A percentile compares a stretch with the other conserved stretches of the same genome.
Conservation (phyloP, 1,140 invertebrate genomes). For the Carposina sasakii region DNA sequence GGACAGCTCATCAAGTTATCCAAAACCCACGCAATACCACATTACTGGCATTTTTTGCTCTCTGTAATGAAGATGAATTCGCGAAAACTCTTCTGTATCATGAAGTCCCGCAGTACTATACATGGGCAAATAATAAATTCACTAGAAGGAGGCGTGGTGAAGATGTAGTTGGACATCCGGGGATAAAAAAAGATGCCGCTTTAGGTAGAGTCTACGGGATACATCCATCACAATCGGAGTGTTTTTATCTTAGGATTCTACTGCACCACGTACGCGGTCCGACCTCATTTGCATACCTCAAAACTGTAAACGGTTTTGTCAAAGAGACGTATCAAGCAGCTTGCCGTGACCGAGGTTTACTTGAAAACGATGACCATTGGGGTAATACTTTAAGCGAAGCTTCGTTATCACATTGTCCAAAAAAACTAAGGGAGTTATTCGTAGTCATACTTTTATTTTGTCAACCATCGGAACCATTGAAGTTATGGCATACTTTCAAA, state of each 20-base stretch:
- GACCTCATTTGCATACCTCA: conserved; percentile 20
- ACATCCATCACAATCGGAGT: too few species aligned
- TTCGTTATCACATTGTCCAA: conserved; percentile 13
- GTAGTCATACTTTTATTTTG: conserved; percentile 24
- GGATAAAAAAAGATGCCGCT: conserved; percentile 21
- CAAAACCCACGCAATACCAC: conserved; percentile 45
- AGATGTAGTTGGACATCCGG: conserved; percentile 19
- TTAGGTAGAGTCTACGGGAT: conserved; percentile 19
- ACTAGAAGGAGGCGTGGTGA: conserved; percentile 21
- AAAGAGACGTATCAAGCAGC: conserved; percentile 25
- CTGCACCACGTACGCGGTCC: conserved; percentile 21
- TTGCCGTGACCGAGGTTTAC: conserved; percentile 20
- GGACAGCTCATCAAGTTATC: conserved; percentile 31
- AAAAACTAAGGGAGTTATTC: conserved; percentile 20
- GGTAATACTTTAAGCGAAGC: conserved; percentile 21
- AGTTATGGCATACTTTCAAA: conserved; percentile 20
- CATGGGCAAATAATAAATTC: conserved; percentile 37
- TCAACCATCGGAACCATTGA: conserved; percentile 20
- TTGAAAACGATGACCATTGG: conserved; percentile 27
- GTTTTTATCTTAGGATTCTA: conserved; percentile 19
- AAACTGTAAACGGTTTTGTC: conserved; percentile 21
- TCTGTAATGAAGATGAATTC: conserved; percentile 46
- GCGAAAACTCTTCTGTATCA: conserved; percentile 49
- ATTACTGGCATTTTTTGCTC: conserved; percentile 51
- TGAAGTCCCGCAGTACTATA: conserved; percentile 52